Conservation (phyloP, 2,888 invertebrate species). For the Philhelius pedissequus region DNA sequence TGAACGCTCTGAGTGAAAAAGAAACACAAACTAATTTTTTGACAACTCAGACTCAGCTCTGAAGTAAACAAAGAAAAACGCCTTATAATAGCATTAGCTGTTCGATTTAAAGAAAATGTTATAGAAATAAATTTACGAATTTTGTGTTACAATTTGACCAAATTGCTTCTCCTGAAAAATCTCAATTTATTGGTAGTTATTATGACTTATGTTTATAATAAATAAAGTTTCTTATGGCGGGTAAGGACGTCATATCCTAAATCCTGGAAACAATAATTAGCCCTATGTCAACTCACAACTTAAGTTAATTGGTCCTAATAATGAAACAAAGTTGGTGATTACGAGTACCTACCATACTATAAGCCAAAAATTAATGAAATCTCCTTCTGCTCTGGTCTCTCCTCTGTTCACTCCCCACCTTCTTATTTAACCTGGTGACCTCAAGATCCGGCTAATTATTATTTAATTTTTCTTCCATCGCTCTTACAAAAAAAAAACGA, state of each 20-base stretch:
- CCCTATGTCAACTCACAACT: not conserved
- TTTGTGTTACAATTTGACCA: too few relatives aligned
- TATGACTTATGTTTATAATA: not conserved
- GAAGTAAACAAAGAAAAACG: too few relatives aligned
- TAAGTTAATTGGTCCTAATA: not conserved
- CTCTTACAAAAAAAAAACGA: not conserved
- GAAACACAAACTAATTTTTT: too few relatives aligned
- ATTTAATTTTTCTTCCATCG: not conserved
- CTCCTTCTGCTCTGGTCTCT: not conserved
- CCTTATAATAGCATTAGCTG: too few relatives aligned
- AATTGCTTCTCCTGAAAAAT: not conserved
- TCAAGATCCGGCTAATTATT: not conserved
- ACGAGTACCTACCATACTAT: too few relatives aligned
- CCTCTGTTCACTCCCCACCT: too few relatives aligned
- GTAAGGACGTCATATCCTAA: not conserved
- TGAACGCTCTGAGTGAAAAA: too few relatives aligned
- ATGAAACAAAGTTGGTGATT: constrained; percentile 1
- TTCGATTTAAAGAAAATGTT: too few relatives aligned
- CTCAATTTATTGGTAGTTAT: not conserved
- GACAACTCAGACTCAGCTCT: too few relatives aligned
- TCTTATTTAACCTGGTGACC: not conserved
- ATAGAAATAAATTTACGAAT: too few relatives aligned
- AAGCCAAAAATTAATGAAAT: constrained; percentile 8
- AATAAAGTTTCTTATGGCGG: not conserved
- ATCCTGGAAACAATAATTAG: not conserved